phyloP scores from a whole-genome alignment of 2,888 invertebrate species.

The Ophion ventricosus region DNA sequence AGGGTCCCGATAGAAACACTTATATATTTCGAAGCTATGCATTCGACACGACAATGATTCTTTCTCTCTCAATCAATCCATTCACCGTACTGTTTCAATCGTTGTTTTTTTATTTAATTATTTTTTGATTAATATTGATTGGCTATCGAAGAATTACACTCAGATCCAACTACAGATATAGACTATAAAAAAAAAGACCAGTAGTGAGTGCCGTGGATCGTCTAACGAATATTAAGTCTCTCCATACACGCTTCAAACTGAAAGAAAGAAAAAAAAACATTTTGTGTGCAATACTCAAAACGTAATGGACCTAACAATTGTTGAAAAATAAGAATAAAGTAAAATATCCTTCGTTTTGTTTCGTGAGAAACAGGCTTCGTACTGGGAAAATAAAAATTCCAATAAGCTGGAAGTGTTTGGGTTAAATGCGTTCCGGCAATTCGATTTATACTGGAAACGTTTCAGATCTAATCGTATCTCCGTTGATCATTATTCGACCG shows the following conservation, averaged over 20 bases:
- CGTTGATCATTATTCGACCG: too few relatives aligned
- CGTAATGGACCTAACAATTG: too few relatives aligned
- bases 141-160: conserved; percentile 35
- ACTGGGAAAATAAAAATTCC: too few relatives aligned
- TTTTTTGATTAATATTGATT: conserved; percentile 13
- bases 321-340: too few relatives aligned
- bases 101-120: background rate
- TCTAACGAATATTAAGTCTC: conserved; percentile 5
- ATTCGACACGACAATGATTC: conserved; percentile 66
- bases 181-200: conserved; percentile 22
- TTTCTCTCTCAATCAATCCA: conserved; percentile 34
- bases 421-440: too few relatives aligned
- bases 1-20: conserved; percentile 50
- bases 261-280: background rate
- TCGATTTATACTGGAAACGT: too few relatives aligned
- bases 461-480: too few relatives aligned
- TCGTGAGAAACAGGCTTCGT: too few relatives aligned
- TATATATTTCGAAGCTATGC: conserved; percentile 51
- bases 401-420: too few relatives aligned
- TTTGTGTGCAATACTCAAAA: too few relatives aligned
- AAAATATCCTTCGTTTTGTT: too few relatives aligned
- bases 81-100: conserved; percentile 31
- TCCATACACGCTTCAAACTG: background rate
- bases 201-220: conserved; percentile 28
- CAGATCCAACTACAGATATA: conserved; percentile 21